Evolutionary conservation across 2,888 invertebrate species (phyloP).

Genomic region (Sinodicranocentrus sp.): DNA sequence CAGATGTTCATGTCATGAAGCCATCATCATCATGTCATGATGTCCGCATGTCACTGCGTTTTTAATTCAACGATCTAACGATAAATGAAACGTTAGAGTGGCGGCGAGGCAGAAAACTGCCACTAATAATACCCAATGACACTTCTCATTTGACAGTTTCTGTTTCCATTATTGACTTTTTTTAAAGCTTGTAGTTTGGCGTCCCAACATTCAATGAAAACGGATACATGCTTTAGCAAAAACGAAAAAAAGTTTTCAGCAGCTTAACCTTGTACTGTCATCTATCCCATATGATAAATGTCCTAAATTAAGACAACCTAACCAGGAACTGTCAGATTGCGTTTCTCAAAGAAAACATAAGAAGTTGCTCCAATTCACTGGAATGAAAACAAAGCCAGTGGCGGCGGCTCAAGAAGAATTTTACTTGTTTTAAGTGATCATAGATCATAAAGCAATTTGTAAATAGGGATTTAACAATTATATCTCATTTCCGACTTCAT

Average conservation of each 20-base stretch:
- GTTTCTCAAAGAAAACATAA: neutral
- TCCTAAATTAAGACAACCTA: constrained; percentile 54
- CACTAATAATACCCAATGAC: neutral
- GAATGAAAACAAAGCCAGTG: constrained; percentile 26
- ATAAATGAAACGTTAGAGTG: neutral
- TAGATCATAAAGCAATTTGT: neutral
- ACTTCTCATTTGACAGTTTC: constrained; percentile 11
- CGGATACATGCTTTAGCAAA: no score
- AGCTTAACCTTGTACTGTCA: constrained; percentile 65
- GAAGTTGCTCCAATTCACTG: constrained; percentile 7
- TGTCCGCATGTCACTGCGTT: neutral
- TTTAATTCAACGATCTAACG: neutral
- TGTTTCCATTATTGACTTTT: no score
- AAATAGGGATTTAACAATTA: neutral
- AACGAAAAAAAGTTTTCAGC: no score
- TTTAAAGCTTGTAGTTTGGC: no score
- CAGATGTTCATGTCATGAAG: constrained; percentile 13
- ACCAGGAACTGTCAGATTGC: constrained; percentile 56
- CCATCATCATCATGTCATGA: constrained; percentile 9
- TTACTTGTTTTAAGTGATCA: constrained; percentile 23
- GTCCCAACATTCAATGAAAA: neutral
- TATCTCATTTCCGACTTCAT: no score
- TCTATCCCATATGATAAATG: constrained; percentile 54
- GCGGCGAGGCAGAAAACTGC: neutral
- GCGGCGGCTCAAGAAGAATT: no score